A percentile compares a stretch with the other conserved stretches of the same genome.
phyloP scores from a whole-genome alignment of 1,140 invertebrate genomes.

The Drosophila baimaii region DNA sequence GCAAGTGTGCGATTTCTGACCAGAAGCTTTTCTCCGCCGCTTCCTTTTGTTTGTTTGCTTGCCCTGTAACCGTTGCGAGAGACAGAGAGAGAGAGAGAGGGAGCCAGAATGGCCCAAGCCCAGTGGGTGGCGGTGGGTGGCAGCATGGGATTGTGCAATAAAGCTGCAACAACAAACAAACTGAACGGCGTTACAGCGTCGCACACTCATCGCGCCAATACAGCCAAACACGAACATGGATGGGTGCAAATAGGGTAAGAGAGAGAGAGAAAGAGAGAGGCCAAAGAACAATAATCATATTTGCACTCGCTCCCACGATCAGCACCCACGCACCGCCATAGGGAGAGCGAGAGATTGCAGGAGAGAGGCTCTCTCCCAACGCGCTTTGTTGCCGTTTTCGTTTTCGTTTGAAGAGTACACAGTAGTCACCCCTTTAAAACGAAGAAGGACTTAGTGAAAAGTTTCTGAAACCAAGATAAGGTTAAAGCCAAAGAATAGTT shows the following conservation, averaged over 20 bases:
- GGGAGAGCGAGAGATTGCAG: slow-evolving; percentile 1
- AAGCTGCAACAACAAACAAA: slow-evolving; percentile 71
- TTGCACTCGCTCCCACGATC: slow-evolving; percentile 51
- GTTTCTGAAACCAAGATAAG: too few species aligned
- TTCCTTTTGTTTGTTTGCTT: slow-evolving; percentile 35
- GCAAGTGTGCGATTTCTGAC: slow-evolving; percentile 31
- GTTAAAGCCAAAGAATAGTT: too few species aligned
- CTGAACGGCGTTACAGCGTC: slow-evolving; percentile 57
- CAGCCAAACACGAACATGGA: slow-evolving; percentile 19
- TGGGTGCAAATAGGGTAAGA: background rate
- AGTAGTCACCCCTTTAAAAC: background rate
- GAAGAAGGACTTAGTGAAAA: background rate
- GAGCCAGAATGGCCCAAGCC: background rate
- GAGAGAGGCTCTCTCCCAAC: background rate
- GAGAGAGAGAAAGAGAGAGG: background rate
- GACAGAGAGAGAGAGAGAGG: background rate
- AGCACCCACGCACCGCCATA: slow-evolving; percentile 29
- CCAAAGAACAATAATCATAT: slow-evolving; percentile 55
- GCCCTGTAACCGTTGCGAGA: slow-evolving; percentile 25
- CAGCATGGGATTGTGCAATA: slow-evolving; percentile 70
- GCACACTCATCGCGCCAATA: slow-evolving; percentile 29
- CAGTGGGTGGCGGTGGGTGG: slow-evolving; percentile 36
- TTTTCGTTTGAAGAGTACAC: slow-evolving; percentile 15
- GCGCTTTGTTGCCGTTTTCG: slow-evolving; percentile 15
- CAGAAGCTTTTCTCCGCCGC: slow-evolving; percentile 11